Evolutionary conservation across 2,113 vertebrate genomes (phyloP).

Genomic region (Gymnorhina tibicen): DNA sequence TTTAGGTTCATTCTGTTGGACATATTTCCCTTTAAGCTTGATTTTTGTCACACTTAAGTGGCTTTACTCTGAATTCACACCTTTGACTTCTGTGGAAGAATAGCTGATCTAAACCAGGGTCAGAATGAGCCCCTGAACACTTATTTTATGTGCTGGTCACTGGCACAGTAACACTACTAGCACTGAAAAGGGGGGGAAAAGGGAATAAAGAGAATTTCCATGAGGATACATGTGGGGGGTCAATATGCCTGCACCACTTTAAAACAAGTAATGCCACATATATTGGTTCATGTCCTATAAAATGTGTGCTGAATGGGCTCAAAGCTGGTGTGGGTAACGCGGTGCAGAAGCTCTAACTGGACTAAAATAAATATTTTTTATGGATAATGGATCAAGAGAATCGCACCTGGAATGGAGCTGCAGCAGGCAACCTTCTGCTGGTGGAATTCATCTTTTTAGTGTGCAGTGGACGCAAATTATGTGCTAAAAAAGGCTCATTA

Average conservation of each 20-base stretch:
- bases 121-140: neutral
- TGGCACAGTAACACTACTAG: neutral
- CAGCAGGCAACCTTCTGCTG: neutral
- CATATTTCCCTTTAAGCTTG: neutral
- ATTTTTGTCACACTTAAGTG: neutral
- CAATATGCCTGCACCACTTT: slow-evolving; percentile 22
- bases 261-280: slow-evolving; percentile 45
- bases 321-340: neutral
- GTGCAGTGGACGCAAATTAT: neutral
- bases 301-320: neutral
- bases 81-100: neutral
- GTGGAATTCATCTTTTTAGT: neutral
- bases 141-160: neutral
- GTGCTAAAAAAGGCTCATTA: neutral
- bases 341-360: neutral
- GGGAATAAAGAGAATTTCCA: neutral
- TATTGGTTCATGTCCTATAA: neutral
- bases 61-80: neutral
- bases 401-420: neutral
- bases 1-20: neutral
- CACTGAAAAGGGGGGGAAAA: accelerated
- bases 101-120: neutral
- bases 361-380: neutral
- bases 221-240: neutral
- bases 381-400: neutral